These are phyloP conservation scores for Drosophila subobscura DNA, from an alignment of 1,140 invertebrate genomes.

Conservation along the genomic window DNA sequence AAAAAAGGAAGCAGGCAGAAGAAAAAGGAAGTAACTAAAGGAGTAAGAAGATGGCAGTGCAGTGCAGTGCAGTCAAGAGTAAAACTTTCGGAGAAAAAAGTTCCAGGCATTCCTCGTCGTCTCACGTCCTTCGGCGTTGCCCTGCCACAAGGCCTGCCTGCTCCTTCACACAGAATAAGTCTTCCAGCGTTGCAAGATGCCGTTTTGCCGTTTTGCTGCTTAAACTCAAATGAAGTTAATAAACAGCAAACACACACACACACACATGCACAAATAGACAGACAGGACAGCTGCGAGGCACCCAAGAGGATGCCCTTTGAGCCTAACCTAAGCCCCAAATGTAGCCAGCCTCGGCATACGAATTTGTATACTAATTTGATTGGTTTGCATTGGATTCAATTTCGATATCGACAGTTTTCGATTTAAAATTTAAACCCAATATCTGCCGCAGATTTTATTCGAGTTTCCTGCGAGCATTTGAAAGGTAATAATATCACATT, in stretches of 20 bases:
- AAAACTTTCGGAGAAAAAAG: no score
- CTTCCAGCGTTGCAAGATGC: conserved; percentile 1
- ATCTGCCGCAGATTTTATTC: no score
- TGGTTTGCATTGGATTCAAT: background rate
- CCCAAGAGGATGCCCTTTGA: background rate
- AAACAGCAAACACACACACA: conserved; percentile 12
- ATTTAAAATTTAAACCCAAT: background rate
- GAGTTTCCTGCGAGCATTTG: no score
- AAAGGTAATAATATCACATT: no score
- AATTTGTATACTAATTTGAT: no score
- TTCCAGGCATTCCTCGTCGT: no score
- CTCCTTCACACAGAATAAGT: background rate
- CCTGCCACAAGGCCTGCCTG: background rate
- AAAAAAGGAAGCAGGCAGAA: no score
- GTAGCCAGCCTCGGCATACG: no score
- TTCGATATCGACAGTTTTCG: background rate
- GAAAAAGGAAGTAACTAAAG: no score
- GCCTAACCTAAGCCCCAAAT: background rate
- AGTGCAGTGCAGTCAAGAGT: no score
- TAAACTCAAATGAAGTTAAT: conserved; percentile 44
- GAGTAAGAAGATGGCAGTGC: no score
- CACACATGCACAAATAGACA: conserved; percentile 3
- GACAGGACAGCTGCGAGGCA: background rate
- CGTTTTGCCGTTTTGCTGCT: conserved; percentile 25
- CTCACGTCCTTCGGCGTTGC: no score